Evolutionary conservation across 2,888 invertebrate species (phyloP).

Genomic region (Exocentrus adspersus): DNA sequence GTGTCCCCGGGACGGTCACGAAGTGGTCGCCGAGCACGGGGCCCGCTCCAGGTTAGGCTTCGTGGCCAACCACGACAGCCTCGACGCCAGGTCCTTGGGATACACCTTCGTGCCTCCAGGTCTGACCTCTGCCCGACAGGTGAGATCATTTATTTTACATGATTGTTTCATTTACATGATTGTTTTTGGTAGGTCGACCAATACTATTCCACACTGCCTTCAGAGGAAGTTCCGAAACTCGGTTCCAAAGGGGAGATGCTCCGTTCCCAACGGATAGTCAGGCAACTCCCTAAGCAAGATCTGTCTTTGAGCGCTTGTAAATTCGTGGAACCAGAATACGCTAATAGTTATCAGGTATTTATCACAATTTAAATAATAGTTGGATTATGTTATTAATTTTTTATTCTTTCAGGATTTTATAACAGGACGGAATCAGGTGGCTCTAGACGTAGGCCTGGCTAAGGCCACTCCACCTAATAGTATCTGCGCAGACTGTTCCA

Average conservation of each 20-base stretch:
- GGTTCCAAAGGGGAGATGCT: slow-evolving; percentile 84
- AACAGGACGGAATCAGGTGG: slow-evolving; percentile 92
- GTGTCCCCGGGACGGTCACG: slow-evolving; percentile 89
- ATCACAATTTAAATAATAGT: no score
- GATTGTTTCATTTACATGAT: no score
- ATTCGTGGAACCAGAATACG: slow-evolving; percentile 81
- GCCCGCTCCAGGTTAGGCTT: slow-evolving; percentile 60
- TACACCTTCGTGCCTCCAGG: slow-evolving; percentile 63
- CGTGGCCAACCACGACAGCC: slow-evolving; percentile 68
- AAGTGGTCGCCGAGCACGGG: slow-evolving; percentile 68
- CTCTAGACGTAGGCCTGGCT: slow-evolving; percentile 86
- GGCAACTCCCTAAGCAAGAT: slow-evolving; percentile 95
- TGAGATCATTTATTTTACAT: slow-evolving; percentile 42
- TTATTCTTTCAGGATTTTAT: slow-evolving; percentile 80
- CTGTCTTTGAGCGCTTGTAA: slow-evolving; percentile 89
- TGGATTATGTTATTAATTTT: no score
- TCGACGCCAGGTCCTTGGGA: slow-evolving; percentile 66
- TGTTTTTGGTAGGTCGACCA: slow-evolving; percentile 78
- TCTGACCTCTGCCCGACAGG: slow-evolving; percentile 59
- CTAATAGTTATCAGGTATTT: slow-evolving; percentile 75
- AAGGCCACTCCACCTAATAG: slow-evolving; percentile 58
- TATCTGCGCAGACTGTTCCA: slow-evolving; percentile 86
- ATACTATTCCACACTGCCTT: slow-evolving; percentile 90
- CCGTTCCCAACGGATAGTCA: slow-evolving; percentile 83
- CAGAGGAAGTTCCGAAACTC: slow-evolving; percentile 71